Conservation (phyloP, 1,140 invertebrate genomes). For the Cherax quadricarinatus region DNA sequence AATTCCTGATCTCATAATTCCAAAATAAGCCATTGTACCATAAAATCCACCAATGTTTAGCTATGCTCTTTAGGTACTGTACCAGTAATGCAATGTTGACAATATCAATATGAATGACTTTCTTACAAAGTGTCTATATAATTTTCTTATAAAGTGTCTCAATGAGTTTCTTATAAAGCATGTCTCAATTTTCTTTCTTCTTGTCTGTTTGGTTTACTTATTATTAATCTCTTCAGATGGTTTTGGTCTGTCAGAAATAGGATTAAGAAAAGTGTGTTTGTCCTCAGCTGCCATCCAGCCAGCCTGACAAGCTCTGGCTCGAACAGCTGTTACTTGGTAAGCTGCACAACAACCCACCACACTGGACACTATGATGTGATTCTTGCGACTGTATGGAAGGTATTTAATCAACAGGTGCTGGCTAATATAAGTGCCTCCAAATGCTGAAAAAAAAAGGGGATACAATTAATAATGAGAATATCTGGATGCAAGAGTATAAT, state of each 20-base stretch:
- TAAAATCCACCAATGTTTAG: neutral
- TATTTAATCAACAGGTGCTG: slow-evolving; percentile 76
- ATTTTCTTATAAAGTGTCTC: too few species aligned
- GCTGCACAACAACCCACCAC: slow-evolving; percentile 74
- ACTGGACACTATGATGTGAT: slow-evolving; percentile 76
- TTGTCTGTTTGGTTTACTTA: neutral
- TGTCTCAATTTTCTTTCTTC: neutral
- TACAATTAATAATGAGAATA: neutral
- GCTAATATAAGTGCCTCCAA: slow-evolving; percentile 77
- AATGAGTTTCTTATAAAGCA: neutral
- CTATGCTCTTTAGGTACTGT: neutral
- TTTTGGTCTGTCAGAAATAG: slow-evolving; percentile 63
- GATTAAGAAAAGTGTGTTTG: slow-evolving; percentile 77
- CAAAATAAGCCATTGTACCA: neutral
- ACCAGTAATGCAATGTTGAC: neutral
- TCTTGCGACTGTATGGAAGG: slow-evolving; percentile 76
- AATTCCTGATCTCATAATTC: neutral
- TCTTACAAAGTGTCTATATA: too few species aligned
- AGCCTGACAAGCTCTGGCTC: slow-evolving; percentile 78
- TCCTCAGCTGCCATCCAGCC: slow-evolving; percentile 78
- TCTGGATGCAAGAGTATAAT: too few species aligned
- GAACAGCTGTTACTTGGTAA: slow-evolving; percentile 77
- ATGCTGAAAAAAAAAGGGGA: slow-evolving; percentile 75
- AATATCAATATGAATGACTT: too few species aligned
- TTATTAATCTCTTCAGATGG: slow-evolving; percentile 3